Conservation (phyloP, 1,140 invertebrate species). For the Trinorchestia longiramus region DNA sequence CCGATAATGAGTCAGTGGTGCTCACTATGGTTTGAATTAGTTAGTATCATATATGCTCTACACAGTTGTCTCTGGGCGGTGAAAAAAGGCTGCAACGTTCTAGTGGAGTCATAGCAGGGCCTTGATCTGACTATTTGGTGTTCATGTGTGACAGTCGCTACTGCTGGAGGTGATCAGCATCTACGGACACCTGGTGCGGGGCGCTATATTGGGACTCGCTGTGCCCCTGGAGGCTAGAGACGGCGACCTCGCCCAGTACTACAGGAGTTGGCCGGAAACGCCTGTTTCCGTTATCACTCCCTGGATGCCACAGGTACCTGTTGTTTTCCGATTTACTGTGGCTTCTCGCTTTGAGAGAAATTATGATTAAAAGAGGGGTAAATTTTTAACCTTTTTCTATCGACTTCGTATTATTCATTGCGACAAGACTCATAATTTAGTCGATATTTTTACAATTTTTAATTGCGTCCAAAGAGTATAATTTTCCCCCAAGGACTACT, state of each 20-base stretch:
- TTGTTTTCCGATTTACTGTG: background rate
- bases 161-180: slow-evolving; percentile 78
- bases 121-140: background rate
- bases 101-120: background rate
- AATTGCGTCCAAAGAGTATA: too few species aligned
- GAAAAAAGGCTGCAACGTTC: background rate
- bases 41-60: background rate
- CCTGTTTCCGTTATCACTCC: slow-evolving; percentile 62
- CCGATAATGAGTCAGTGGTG: background rate
- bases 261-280: slow-evolving; percentile 68
- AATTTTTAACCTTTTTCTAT: background rate
- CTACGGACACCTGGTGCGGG: slow-evolving; percentile 77
- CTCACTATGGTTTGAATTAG: background rate
- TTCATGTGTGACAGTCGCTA: slow-evolving; percentile 72
- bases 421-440: too few species aligned
- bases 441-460: too few species aligned
- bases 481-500: too few species aligned
- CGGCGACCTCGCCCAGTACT: slow-evolving; percentile 69
- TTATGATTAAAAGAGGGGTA: background rate
- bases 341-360: background rate
- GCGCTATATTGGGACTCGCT: slow-evolving; percentile 77
- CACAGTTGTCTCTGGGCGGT: background rate
- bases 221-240: slow-evolving; percentile 69
- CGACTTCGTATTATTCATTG: too few species aligned
- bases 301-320: slow-evolving; percentile 60